Conservation (phyloP, 2,113 vertebrate species). For the Terrapene triunguis region DNA sequence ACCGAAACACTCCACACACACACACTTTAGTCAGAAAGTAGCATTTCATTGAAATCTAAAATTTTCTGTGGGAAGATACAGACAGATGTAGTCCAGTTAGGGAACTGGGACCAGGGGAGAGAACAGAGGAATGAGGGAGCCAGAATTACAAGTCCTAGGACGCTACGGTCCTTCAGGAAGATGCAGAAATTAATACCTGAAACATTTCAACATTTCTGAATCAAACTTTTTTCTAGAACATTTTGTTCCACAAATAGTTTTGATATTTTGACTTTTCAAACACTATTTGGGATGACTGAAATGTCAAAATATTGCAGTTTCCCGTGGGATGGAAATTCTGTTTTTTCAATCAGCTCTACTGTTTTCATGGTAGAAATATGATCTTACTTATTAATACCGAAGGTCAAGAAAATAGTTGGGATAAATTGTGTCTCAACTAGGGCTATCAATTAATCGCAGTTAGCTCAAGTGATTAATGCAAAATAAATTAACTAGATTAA, state of each 20-base stretch:
- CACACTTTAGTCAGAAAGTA: not conserved
- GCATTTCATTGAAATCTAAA: too few species aligned
- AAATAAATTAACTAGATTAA: too few species aligned
- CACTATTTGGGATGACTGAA: not conserved
- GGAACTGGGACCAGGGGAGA: not conserved
- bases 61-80: not conserved
- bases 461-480: too few species aligned
- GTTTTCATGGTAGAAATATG: not conserved
- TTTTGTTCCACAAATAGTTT: not conserved
- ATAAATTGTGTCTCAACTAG: not conserved
- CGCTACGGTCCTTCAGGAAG: not conserved
- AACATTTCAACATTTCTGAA: not conserved
- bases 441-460: too few species aligned
- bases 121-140: not conserved
- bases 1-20: not conserved
- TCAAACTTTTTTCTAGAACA: not conserved
- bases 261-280: not conserved
- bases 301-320: not conserved
- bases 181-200: not conserved
- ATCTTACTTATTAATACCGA: not conserved
- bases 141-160: not conserved
- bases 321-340: not conserved
- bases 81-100: not conserved
- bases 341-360: not conserved
- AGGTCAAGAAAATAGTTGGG: not conserved